Evolutionary conservation across 2,797 vertebrate species (phyloP), one percentile per base, ranked within the genome.

Genomic region (Schizopygopsis pylzovi): DNA sequence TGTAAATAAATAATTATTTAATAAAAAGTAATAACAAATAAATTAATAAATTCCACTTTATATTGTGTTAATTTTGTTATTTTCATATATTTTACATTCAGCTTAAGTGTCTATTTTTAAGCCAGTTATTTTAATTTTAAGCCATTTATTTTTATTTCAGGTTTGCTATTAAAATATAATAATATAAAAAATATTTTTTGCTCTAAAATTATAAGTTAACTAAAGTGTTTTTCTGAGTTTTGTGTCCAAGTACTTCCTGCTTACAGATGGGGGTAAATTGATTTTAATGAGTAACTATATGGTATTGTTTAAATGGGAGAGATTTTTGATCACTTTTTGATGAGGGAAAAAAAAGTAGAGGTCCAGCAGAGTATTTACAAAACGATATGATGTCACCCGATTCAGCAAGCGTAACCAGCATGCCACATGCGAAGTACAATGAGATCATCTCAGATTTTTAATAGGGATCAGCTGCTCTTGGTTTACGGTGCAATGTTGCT

Each of bases 401-500:
- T 63, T 87, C 25, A 72, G 47, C 11, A 75, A 76, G 59, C 75
- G 7, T 83, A 61, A 72, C 73, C 79, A 68, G 39, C 13, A 77
- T 82, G 18, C 80, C 87, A 73, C 43, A 75, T 59, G 70, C 10
- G 52, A 80, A 49, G 47, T 37, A 45, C 86, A 49, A 85, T 83
- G 84, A 87, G 71, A 63, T 85, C 80, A 87, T 83, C 52, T 77
- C 54, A 79, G 52, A 75, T 41, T 82, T 82, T 65, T 68, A 83
- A 83, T 75, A 76, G 41, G 22, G 61, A 85, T 84, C 75, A 52
- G 71, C 56, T 86, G 45, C 33, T 12, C 52, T 88, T 59, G 22
- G 28, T 76, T 85, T 43, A 49, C 4, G 15, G 43, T 72, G 52
- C 25, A 33, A n/a, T 20, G 68, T 45, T 54, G 47, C 85, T 52